Evolutionary conservation across 2,113 vertebrate genomes (phyloP).

Genomic region (Tonatia bakeri): DNA sequence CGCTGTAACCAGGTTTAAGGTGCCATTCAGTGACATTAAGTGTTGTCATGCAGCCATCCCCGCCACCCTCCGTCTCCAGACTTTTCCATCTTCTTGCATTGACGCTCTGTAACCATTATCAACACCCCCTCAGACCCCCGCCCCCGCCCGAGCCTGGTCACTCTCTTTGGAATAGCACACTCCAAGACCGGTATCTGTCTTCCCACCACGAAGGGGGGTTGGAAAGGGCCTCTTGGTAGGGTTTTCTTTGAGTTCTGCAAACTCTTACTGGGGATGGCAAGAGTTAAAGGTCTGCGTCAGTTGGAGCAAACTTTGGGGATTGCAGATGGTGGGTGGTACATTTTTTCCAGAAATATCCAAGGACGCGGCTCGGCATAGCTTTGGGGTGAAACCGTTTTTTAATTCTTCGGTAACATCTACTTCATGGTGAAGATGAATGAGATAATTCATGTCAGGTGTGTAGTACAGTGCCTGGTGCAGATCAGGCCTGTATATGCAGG

Average conservation of each 20-base stretch:
- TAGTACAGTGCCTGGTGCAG: background rate
- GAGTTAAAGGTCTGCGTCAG: constrained; percentile 10
- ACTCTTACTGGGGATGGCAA: background rate
- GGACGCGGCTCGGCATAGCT: background rate
- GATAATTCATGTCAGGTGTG: background rate
- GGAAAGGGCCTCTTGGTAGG: background rate
- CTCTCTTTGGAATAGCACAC: background rate
- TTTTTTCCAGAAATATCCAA: constrained; percentile 36
- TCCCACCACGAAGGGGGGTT: background rate
- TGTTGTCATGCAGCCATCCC: background rate
- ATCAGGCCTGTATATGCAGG: background rate
- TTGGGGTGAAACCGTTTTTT: constrained; percentile 34
- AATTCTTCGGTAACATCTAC: constrained; percentile 14
- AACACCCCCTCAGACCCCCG: background rate
- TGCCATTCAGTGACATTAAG: background rate
- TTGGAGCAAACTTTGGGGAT: background rate
- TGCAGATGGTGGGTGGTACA: background rate
- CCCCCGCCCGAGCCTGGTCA: background rate
- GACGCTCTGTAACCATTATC: background rate
- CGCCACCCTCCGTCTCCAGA: background rate
- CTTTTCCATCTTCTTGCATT: background rate
- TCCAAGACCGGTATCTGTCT: background rate
- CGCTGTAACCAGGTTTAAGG: background rate
- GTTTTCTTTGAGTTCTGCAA: background rate
- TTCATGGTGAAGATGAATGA: background rate